A percentile compares a stretch with the other conserved stretches of the same genome.
These are phyloP conservation scores for Notamacropus eugenii DNA, from an alignment of 2,797 vertebrate genomes.

Conservation along the genomic window DNA sequence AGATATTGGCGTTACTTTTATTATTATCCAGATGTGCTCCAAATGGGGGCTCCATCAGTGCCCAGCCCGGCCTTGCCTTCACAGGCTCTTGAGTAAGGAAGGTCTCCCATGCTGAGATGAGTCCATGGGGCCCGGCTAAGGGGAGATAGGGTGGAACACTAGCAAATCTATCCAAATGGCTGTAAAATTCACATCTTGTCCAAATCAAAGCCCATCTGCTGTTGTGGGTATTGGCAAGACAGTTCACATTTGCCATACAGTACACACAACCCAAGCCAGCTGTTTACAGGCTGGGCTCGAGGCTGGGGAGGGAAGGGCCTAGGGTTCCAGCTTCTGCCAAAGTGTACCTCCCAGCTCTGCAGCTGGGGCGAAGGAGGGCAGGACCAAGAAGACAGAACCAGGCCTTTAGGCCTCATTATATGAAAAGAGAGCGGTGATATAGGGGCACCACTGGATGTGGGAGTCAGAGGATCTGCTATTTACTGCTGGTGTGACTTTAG, in stretches of 20 bases:
- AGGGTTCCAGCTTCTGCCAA: neutral
- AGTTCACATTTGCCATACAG: neutral
- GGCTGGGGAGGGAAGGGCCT: neutral
- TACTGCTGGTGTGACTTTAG: too few species aligned
- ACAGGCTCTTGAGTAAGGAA: neutral
- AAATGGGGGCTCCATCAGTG: neutral
- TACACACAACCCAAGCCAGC: neutral
- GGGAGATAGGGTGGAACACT: neutral
- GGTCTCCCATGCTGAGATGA: neutral
- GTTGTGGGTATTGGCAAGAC: neutral
- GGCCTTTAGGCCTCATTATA: neutral
- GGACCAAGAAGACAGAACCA: neutral
- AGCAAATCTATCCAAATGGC: neutral
- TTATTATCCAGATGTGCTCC: neutral
- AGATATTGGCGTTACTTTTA: neutral
- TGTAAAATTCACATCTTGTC: neutral
- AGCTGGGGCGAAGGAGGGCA: neutral
- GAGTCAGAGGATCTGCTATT: neutral
- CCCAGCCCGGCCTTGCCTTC: neutral
- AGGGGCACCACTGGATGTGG: neutral
- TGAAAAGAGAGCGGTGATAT: neutral
- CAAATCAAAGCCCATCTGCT: neutral
- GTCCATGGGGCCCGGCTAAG: too few species aligned
- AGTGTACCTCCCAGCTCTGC: neutral
- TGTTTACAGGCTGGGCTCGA: neutral